phyloP scores from a whole-genome alignment of 2,797 vertebrate genomes.

The Coranthus polyacanthus region DNA sequence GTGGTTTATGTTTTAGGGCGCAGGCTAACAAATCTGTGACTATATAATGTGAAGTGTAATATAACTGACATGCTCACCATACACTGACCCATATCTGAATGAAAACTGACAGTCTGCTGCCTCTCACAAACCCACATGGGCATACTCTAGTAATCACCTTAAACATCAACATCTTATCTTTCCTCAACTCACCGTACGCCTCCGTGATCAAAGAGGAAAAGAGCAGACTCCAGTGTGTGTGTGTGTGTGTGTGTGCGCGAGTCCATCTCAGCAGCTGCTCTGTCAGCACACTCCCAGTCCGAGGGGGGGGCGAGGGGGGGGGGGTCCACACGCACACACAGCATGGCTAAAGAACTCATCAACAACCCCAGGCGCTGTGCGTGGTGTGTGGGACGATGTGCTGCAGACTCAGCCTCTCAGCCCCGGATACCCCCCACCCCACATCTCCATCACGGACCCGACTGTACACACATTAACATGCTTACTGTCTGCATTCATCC shows the following conservation, averaged over 20 bases:
- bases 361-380: constrained; percentile 72
- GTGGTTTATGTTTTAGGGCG: constrained; percentile 2
- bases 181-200: constrained; percentile 48
- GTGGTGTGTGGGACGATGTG: constrained; percentile 73
- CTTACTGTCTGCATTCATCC: constrained; percentile 73
- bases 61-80: constrained; percentile 38
- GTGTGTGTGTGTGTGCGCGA: constrained; percentile 29
- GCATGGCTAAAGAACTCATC: constrained; percentile 81
- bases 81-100: constrained; percentile 63
- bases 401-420: constrained; percentile 73
- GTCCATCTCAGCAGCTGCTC: constrained; percentile 74
- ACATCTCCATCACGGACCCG: constrained; percentile 31
- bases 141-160: constrained; percentile 57
- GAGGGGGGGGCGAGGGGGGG: constrained; percentile 7
- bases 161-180: constrained; percentile 68
- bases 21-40: constrained; percentile 22
- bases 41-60: constrained; percentile 34
- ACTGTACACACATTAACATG: constrained; percentile 74
- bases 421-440: constrained; percentile 12
- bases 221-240: constrained; percentile 46
- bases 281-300: constrained; percentile 75
- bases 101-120: constrained; percentile 41
- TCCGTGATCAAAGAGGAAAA: constrained; percentile 73
- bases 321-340: constrained; percentile 50
- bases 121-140: constrained; percentile 24